Evolutionary conservation across 1,140 invertebrate species (phyloP).

Genomic region (Nephotettix cincticeps): DNA sequence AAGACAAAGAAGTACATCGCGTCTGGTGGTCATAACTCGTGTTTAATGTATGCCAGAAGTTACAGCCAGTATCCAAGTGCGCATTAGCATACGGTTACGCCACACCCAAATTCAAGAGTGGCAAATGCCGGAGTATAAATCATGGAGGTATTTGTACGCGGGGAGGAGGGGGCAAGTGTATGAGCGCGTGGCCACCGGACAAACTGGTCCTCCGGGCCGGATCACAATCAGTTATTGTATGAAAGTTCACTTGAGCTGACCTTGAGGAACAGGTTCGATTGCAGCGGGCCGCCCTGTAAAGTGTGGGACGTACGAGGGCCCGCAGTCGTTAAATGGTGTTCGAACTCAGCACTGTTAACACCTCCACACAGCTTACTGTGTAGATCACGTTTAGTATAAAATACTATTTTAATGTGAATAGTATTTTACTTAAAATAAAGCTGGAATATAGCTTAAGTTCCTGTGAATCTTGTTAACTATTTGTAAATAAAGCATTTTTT

Average conservation of each 20-base stretch:
- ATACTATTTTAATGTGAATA: no score
- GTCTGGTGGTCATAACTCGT: background rate
- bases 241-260: constrained; percentile 17
- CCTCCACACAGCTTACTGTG: background rate
- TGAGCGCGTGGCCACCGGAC: constrained; percentile 18
- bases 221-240: constrained; percentile 22
- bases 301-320: constrained; percentile 4
- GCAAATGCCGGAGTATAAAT: constrained; percentile 6
- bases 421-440: no score
- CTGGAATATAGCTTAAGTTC: no score
- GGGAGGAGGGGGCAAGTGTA: background rate
- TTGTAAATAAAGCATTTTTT: no score
- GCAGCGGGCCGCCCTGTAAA: background rate
- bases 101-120: constrained; percentile 9
- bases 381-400: no score
- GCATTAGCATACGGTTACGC: constrained; percentile 3
- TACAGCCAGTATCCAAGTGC: background rate
- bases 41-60: constrained; percentile 1
- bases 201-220: constrained; percentile 18
- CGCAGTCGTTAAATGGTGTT: background rate
- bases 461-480: no score
- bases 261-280: constrained; percentile 14
- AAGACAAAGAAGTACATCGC: background rate
- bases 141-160: constrained; percentile 1
- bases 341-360: background rate